Conservation (phyloP, 2,888 invertebrate species). For the Apantesis nais region DNA sequence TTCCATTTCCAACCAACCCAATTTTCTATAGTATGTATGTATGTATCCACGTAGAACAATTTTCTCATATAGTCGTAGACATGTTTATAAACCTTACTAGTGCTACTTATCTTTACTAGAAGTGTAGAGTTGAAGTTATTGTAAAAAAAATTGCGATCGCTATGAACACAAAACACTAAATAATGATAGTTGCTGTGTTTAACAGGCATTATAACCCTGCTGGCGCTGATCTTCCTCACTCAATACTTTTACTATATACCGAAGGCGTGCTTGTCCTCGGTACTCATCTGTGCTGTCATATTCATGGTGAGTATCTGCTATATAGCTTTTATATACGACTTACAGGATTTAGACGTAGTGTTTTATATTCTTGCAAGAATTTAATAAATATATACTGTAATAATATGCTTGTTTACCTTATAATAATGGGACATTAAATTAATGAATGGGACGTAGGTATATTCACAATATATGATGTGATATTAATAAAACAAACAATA, state of each 20-base stretch:
- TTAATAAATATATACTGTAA: not conserved
- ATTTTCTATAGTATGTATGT: no score
- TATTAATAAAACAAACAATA: not conserved
- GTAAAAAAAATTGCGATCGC: not conserved
- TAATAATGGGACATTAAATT: not conserved
- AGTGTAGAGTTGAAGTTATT: no score
- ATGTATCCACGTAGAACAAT: no score
- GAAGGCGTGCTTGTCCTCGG: slow-evolving; percentile 93
- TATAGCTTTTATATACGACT: not conserved
- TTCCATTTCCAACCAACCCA: no score
- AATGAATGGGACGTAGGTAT: not conserved
- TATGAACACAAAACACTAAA: not conserved
- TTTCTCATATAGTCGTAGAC: no score
- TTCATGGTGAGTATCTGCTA: slow-evolving; percentile 87
- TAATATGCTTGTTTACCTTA: not conserved
- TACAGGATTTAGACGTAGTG: not conserved
- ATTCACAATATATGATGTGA: not conserved
- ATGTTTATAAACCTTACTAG: not conserved
- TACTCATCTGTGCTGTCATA: slow-evolving; percentile 95
- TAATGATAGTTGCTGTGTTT: not conserved
- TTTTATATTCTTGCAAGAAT: not conserved
- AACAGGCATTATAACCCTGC: slow-evolving; percentile 90
- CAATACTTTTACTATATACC: slow-evolving; percentile 95
- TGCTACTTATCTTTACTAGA: not conserved
- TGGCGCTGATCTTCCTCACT: slow-evolving; percentile 93